These are phyloP conservation scores for Buteo buteo DNA, from an alignment of 2,113 vertebrate genomes.

Conservation along the genomic window DNA sequence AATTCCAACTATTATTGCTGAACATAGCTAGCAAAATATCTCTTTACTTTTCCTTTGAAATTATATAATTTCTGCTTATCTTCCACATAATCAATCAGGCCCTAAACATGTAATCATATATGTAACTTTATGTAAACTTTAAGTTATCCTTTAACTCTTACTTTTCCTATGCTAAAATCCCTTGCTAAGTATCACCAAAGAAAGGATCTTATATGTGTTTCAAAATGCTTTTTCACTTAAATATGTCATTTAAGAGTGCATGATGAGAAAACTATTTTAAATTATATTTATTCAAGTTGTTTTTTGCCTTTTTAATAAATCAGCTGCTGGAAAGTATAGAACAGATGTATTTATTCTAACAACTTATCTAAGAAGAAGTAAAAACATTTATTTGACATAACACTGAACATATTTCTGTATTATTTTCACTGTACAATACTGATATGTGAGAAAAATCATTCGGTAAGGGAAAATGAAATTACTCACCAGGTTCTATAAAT, in stretches of 20 bases:
- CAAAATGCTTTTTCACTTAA: background rate
- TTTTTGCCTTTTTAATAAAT: background rate
- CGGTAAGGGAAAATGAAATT: background rate
- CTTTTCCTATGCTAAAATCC: background rate
- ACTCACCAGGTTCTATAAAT: constrained; percentile 91
- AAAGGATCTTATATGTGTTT: background rate
- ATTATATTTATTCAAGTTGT: background rate
- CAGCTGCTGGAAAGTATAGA: background rate
- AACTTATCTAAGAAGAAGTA: background rate
- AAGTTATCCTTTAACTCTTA: background rate
- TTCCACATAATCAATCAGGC: background rate
- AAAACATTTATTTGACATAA: background rate
- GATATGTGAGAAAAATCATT: background rate
- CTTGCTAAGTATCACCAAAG: background rate
- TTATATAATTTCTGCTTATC: background rate
- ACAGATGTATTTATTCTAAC: background rate
- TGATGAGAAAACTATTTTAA: background rate
- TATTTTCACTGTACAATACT: background rate
- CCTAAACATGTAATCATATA: background rate
- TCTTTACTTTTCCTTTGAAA: background rate
- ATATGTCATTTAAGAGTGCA: background rate
- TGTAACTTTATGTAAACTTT: background rate
- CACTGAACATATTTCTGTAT: background rate
- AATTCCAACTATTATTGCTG: background rate
- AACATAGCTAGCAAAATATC: background rate